These are phyloP conservation scores for Cathartes aura DNA, from an alignment of 2,113 vertebrate species.

Conservation along the genomic window DNA sequence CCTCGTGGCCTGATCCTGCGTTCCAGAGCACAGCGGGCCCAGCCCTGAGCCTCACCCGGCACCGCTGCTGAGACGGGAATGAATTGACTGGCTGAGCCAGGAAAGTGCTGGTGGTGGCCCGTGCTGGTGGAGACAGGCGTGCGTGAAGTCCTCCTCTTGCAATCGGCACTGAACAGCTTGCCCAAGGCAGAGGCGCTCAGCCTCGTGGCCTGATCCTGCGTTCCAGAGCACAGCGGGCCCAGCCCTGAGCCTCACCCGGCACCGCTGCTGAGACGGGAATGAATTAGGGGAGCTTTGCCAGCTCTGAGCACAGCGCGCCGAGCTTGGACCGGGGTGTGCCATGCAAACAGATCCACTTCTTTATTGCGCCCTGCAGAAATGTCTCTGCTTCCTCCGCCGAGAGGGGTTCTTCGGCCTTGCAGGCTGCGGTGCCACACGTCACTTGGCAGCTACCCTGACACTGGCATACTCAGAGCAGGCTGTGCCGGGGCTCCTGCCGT, in stretches of 20 bases:
- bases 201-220: background rate
- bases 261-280: background rate
- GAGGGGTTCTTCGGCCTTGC: rapidly evolving
- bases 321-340: rapidly evolving
- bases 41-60: background rate
- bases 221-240: rapidly evolving
- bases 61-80: background rate
- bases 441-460: background rate
- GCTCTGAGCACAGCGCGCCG: background rate
- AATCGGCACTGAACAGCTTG: background rate
- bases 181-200: background rate
- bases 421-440: background rate
- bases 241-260: background rate
- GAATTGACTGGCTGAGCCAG: rapidly evolving
- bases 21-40: rapidly evolving
- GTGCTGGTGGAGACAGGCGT: background rate
- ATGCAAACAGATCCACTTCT: background rate
- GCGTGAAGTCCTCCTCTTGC: background rate
- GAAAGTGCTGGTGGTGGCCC: background rate
- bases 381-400: background rate
- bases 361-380: background rate
- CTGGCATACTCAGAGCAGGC: background rate
- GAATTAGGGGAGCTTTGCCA: background rate
- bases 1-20: background rate
- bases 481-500: background rate